Percentiles rank a stretch among this genome's conserved stretches.
These are phyloP conservation scores for Ganaspis sp. DNA, from an alignment of 1,140 invertebrate species.

Conservation along the genomic window DNA sequence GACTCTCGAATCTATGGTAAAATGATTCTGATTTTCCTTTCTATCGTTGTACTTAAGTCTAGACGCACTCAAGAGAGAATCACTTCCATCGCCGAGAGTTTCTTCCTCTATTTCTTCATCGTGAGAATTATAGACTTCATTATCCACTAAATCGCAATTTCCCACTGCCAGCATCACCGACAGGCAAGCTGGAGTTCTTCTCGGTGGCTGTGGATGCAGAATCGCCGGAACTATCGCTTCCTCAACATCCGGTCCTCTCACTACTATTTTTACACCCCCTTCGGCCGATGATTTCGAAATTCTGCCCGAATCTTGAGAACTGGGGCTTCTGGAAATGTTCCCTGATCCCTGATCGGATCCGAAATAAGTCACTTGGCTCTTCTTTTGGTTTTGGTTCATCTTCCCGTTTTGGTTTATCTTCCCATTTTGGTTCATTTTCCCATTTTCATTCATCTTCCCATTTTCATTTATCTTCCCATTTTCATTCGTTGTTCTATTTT, in stretches of 20 bases:
- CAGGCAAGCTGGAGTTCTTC: conserved; percentile 70
- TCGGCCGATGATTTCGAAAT: conserved; percentile 33
- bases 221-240: conserved; percentile 80
- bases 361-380: conserved; percentile 39
- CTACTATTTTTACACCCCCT: conserved; percentile 73
- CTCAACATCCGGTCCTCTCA: conserved; percentile 75
- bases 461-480: no score
- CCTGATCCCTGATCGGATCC: conserved; percentile 32
- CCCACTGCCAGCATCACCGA: conserved; percentile 64
- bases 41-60: conserved; percentile 69
- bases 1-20: not conserved
- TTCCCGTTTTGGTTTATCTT: no score
- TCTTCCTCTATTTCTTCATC: conserved; percentile 81
- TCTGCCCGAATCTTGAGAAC: conserved; percentile 5
- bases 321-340: conserved; percentile 33
- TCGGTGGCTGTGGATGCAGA: conserved; percentile 80
- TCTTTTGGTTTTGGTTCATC: not conserved
- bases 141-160: conserved; percentile 50
- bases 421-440: no score
- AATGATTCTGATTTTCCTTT: conserved; percentile 36
- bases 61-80: conserved; percentile 83
- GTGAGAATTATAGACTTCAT: conserved; percentile 66
- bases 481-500: no score
- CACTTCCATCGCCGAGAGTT: conserved; percentile 82
- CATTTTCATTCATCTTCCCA: no score